phyloP scores from a whole-genome alignment of 2,797 vertebrate species.

The Loris lydekkerianus region DNA sequence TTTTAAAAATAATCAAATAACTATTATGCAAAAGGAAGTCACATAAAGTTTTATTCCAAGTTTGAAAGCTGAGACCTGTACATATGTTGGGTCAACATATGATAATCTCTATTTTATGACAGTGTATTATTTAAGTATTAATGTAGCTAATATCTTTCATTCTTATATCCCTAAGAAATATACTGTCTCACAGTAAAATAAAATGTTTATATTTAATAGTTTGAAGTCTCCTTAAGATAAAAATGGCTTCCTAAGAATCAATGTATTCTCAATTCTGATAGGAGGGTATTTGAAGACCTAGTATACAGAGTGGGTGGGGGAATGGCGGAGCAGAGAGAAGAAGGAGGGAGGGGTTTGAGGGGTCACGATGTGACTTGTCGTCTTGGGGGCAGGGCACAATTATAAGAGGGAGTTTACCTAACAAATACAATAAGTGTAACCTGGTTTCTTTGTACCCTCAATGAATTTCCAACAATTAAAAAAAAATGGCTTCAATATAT shows the following conservation, averaged over 20 bases:
- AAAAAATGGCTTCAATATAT: neutral
- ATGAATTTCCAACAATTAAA: neutral
- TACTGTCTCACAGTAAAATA: slow-evolving; percentile 9
- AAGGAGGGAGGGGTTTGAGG: too few species aligned
- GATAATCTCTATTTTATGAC: neutral
- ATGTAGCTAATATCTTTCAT: neutral
- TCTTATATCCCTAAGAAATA: neutral
- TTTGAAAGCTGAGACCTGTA: neutral
- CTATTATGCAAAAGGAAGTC: neutral
- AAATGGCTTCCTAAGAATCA: neutral
- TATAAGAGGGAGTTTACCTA: too few species aligned
- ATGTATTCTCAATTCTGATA: too few species aligned
- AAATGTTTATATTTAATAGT: neutral
- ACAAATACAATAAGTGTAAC: too few species aligned
- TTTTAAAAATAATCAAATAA: neutral
- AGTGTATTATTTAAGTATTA: neutral
- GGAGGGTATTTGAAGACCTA: too few species aligned
- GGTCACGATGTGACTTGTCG: too few species aligned
- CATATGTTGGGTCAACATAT: neutral
- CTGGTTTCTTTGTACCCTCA: too few species aligned
- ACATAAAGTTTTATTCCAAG: neutral
- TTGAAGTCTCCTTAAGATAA: slow-evolving; percentile 20
- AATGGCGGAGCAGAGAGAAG: too few species aligned
- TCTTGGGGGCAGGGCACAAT: too few species aligned
- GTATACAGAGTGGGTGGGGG: too few species aligned